These are phyloP conservation scores for Lithobates pipiens DNA, from an alignment of 2,797 vertebrate species.

Conservation along the genomic window DNA sequence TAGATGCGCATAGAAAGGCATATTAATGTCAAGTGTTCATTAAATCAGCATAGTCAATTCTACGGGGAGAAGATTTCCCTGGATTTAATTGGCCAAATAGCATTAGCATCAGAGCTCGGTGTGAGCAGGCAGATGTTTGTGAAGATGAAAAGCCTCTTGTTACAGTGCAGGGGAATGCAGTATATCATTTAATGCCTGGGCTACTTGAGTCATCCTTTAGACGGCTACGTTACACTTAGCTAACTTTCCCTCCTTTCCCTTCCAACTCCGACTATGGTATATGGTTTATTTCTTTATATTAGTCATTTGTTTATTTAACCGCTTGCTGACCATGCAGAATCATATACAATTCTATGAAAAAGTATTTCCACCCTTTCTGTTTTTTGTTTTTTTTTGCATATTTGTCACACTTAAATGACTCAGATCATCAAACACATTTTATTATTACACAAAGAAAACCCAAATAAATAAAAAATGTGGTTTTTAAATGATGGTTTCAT, in stretches of 20 bases:
- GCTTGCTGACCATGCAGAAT: too few relatives aligned
- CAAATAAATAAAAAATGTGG: too few relatives aligned
- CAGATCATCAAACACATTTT: too few relatives aligned
- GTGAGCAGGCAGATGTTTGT: constrained; percentile 47
- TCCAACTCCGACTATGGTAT: too few relatives aligned
- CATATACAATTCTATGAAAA: too few relatives aligned
- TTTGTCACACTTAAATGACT: too few relatives aligned
- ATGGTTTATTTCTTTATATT: too few relatives aligned
- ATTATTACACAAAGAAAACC: too few relatives aligned
- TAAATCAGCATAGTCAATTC: constrained; percentile 50
- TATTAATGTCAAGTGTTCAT: constrained; percentile 59
- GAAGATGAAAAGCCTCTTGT: constrained; percentile 9
- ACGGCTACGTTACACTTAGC: constrained; percentile 2
- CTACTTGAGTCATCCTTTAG: neutral
- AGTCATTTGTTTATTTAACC: too few relatives aligned
- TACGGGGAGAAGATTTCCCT: constrained; percentile 28
- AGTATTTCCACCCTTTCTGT: too few relatives aligned
- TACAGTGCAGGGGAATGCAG: neutral
- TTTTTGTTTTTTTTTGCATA: too few relatives aligned
- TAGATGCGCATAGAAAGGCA: constrained; percentile 26
- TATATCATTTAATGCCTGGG: neutral
- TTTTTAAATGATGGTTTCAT: too few relatives aligned
- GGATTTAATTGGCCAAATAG: constrained; percentile 53
- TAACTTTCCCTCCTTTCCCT: neutral
- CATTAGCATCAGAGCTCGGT: constrained; percentile 30